A percentile compares a stretch with the other conserved stretches of the same genome.
Conservation (phyloP, 2,113 vertebrate species). For the Albula goreensis region DNA sequence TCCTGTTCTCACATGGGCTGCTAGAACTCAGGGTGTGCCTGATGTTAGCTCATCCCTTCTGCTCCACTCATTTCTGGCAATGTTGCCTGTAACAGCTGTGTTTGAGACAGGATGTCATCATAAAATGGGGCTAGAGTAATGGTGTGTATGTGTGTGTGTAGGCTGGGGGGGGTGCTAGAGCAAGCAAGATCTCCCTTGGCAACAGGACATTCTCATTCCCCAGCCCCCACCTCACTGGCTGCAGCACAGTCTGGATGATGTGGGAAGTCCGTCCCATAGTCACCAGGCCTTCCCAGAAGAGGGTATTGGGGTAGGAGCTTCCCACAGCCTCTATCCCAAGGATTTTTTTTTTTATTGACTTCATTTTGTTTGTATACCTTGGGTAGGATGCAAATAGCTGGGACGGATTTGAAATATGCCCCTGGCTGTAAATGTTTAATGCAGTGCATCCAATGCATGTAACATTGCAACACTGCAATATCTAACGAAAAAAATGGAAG, state of each 20-base stretch:
- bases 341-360: too few species aligned
- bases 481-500: too few species aligned
- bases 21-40: not conserved
- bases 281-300: not conserved
- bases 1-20: not conserved
- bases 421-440: too few species aligned
- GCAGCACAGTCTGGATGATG: not conserved
- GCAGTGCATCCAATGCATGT: too few species aligned
- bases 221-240: not conserved
- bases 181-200: constrained; percentile 1
- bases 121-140: not conserved
- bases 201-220: not conserved
- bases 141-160: too few species aligned
- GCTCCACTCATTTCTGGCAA: not conserved
- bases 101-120: constrained; percentile 13
- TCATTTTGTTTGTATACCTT: too few species aligned
- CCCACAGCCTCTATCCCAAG: too few species aligned
- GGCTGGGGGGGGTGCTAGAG: not conserved
- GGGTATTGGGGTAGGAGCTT: too few species aligned
- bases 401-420: too few species aligned
- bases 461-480: too few species aligned
- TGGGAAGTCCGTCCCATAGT: too few species aligned
- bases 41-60: not conserved
- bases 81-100: constrained; percentile 18
- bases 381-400: too few species aligned